Base-by-base conservation (phyloP, 2,113 vertebrate genomes). In the Suricata suricatta region DNA sequence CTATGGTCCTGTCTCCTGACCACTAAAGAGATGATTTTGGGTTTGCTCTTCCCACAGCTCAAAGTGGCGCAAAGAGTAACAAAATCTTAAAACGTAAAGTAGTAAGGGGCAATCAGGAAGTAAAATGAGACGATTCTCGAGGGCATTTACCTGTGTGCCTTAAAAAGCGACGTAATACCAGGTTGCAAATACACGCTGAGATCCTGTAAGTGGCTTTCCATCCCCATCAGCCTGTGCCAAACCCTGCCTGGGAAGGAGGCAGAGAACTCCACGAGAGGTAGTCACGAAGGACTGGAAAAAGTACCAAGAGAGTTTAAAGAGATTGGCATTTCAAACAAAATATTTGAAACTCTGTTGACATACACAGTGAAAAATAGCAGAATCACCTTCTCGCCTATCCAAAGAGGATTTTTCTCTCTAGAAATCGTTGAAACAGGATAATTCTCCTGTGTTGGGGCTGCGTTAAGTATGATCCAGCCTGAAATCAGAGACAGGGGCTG, bases 341-440 rank as follows among this genome's bases (percentile, higher is more conserved):
- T 84, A 68, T 50, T 72, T 90, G 90, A 74, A 84, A 81, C 77
- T 80, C 23, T 93, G 3, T 72, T 94, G 90, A 81, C 88, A 68
- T 57, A 72, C 16, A 63, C 50, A 15, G 12, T 44, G 83, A 92
- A 25, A 87, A 81, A 60, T 80, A 63, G 90, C 10, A 54, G 72
- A 80, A 13, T 83, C 79, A 68, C 68, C 68, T 97, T 54, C 23
- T 33, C 17, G 11, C 14, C 33, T 25, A 12, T 68, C 12, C 12
- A n/a, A 95, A 95, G 52, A 86, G 44, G 35, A 33, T 21, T 80
- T 93, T 90, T 71, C 35, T 88, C 69, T 52, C 29, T 35, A 50
- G 84, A 88, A 91, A 76, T 80, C 38, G 82, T 68, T n/a, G 64
- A 82, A 74, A 54, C 17, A 52, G 47, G 74, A 47, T 52, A 47